Evolutionary conservation across 2,888 invertebrate genomes (phyloP).

Genomic region (Criorhina ranunculi): DNA sequence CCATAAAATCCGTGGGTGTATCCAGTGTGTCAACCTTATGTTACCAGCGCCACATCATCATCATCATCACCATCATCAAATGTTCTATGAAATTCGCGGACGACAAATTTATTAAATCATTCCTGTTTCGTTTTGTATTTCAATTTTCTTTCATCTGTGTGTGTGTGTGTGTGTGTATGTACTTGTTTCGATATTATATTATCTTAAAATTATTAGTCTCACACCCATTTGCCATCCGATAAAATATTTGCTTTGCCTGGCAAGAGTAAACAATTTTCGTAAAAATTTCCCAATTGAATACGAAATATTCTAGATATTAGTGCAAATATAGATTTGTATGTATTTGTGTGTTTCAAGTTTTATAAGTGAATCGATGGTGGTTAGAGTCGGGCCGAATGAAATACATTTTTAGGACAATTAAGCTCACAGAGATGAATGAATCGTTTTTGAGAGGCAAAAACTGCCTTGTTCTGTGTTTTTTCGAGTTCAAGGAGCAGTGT

Average conservation of each 20-base stretch:
- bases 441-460: neutral
- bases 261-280: conserved; percentile 64
- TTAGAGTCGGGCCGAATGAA: neutral
- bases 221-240: conserved; percentile 54
- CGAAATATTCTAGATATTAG: conserved; percentile 43
- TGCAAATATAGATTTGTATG: conserved; percentile 31
- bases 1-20: neutral
- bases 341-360: conserved; percentile 37
- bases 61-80: conserved; percentile 43
- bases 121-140: conserved; percentile 57
- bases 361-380: conserved; percentile 2
- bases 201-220: conserved; percentile 31
- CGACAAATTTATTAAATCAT: conserved; percentile 59
- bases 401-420: conserved; percentile 51
- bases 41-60: conserved; percentile 26
- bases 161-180: neutral
- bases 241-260: conserved; percentile 63
- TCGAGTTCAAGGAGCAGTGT: conserved; percentile 51
- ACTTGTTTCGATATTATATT: conserved; percentile 20
- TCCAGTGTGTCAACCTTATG: conserved; percentile 34
- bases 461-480: neutral
- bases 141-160: conserved; percentile 62
- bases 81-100: conserved; percentile 53
- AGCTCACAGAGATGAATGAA: conserved; percentile 44
- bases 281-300: conserved; percentile 53